phyloP scores from a whole-genome alignment of 2,888 invertebrate species.

The Nowickia ferox region DNA sequence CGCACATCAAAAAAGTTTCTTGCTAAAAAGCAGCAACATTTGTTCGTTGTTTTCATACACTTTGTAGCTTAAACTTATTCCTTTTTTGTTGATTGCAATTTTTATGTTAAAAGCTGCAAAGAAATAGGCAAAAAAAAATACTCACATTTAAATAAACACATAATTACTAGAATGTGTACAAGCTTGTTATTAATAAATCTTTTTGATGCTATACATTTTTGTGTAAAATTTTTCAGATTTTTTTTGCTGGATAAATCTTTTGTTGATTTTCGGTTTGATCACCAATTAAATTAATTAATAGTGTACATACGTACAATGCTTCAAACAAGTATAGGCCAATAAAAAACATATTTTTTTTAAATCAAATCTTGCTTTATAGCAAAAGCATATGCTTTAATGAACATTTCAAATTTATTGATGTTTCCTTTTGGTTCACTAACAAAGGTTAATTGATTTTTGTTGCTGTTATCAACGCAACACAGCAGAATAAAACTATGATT shows the following conservation, averaged over 20 bases:
- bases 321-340: not conserved
- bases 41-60: conserved; percentile 44
- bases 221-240: not conserved
- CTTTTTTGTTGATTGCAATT: not conserved
- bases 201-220: not conserved
- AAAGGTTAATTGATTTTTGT: no score
- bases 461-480: no score
- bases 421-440: no score
- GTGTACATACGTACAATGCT: not conserved
- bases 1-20: conserved; percentile 67
- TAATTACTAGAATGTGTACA: not conserved
- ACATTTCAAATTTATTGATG: no score
- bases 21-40: conserved; percentile 64
- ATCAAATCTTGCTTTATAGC: no score
- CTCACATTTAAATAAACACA: not conserved
- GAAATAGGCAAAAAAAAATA: conserved; percentile 18
- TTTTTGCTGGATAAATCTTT: not conserved
- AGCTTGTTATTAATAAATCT: not conserved
- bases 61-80: not conserved
- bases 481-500: no score
- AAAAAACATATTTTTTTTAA: not conserved
- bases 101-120: conserved; percentile 62
- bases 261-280: not conserved
- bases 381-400: no score
- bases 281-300: not conserved